A percentile compares a stretch with the other conserved stretches of the same genome.
Evolutionary conservation across 2,888 invertebrate species (phyloP).

Genomic region (Eupithecia dodoneata): DNA sequence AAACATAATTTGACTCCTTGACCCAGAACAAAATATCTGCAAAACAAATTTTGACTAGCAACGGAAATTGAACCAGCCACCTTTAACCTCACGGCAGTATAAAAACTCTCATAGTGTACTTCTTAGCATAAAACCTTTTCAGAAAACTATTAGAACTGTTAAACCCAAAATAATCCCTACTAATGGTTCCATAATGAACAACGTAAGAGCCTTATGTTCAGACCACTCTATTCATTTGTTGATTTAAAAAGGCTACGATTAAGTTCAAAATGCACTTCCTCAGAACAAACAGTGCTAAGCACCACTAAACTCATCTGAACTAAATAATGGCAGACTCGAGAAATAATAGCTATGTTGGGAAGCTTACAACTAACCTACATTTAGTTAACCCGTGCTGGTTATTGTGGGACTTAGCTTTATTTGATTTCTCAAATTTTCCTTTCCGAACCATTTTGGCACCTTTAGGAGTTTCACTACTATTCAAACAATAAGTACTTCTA

Average conservation of each 20-base stretch:
- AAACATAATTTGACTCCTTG: too few relatives aligned
- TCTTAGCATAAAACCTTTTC: neutral
- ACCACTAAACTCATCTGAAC: constrained; percentile 37
- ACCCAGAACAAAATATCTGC: neutral
- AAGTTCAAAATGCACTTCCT: constrained; percentile 34
- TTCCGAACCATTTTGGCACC: too few relatives aligned
- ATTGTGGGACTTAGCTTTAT: neutral
- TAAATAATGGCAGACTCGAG: constrained; percentile 34
- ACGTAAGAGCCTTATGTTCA: neutral
- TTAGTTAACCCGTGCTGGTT: constrained; percentile 1
- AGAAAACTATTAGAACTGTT: neutral
- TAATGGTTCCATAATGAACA: constrained; percentile 10
- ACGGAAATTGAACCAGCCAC: neutral
- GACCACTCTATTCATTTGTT: constrained; percentile 21
- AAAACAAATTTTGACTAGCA: neutral
- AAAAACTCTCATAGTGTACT: too few relatives aligned
- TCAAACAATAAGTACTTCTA: too few relatives aligned
- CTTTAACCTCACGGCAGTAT: neutral
- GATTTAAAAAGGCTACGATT: constrained; percentile 32
- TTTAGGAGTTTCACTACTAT: too few relatives aligned
- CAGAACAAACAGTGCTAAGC: constrained; percentile 36
- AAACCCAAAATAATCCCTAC: neutral
- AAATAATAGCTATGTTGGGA: constrained; percentile 30
- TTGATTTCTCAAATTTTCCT: neutral
- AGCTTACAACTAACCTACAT: constrained; percentile 27